Evolutionary conservation across 2,113 vertebrate species (phyloP).

Genomic region (Sylvietta virens): DNA sequence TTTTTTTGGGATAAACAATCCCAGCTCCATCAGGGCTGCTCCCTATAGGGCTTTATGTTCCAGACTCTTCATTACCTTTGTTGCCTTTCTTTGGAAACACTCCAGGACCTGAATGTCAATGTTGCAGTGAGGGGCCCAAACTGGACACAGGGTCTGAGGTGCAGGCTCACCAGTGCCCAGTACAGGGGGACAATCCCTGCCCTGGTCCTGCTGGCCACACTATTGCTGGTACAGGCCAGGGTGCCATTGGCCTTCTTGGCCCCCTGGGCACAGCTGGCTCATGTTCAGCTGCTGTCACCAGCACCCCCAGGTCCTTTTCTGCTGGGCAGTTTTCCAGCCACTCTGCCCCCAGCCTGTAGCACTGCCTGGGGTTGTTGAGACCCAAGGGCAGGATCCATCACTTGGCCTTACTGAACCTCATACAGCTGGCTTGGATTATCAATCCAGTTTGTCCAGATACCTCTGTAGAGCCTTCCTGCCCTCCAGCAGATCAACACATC

Average conservation of each 20-base stretch:
- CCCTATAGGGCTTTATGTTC: neutral
- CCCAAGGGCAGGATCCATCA: neutral
- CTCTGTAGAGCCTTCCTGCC: neutral
- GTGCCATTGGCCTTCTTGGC: neutral
- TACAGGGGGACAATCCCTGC: fast-evolving
- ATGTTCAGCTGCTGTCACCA: fast-evolving
- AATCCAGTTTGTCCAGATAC: neutral
- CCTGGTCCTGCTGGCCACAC: neutral
- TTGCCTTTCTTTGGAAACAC: neutral
- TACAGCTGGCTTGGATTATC: neutral
- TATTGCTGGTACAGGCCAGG: neutral
- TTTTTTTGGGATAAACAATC: neutral
- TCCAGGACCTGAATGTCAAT: neutral
- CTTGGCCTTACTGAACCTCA: neutral
- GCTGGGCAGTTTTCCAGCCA: neutral
- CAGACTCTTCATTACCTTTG: neutral
- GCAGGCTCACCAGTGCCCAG: fast-evolving
- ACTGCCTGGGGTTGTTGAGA: fast-evolving
- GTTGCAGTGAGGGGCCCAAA: neutral
- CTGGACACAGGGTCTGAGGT: neutral
- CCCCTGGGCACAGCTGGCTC: neutral
- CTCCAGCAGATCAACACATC: neutral
- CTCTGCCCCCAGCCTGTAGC: too few relatives aligned
- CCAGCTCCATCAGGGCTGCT: neutral
- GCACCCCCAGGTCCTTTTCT: neutral